Conservation (phyloP, 1,140 invertebrate species). For the Apis florea region DNA sequence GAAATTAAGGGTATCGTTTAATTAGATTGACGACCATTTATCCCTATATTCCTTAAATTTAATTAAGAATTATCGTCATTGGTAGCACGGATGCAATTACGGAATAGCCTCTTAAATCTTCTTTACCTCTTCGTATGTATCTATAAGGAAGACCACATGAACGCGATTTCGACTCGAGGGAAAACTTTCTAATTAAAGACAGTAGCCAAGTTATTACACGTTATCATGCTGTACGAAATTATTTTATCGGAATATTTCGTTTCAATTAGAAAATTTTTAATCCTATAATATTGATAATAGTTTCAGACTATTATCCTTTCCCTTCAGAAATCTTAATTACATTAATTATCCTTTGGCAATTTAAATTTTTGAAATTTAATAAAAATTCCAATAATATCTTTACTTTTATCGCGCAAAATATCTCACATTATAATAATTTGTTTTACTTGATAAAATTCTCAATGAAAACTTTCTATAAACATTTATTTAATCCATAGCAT, state of each 20-base stretch:
- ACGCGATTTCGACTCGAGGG: neutral
- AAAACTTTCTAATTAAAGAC: neutral
- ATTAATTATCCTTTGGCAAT: neutral
- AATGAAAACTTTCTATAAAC: too few relatives aligned
- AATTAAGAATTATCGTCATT: slow-evolving; percentile 10
- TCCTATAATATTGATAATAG: neutral
- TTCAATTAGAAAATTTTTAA: neutral
- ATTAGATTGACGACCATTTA: neutral
- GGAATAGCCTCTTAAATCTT: neutral
- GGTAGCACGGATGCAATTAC: neutral
- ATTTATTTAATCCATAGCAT: too few relatives aligned
- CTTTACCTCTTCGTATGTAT: neutral
- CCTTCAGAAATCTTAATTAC: neutral
- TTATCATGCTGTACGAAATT: neutral
- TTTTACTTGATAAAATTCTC: too few relatives aligned
- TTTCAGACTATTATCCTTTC: neutral
- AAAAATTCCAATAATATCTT: too few relatives aligned
- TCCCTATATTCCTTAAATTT: neutral
- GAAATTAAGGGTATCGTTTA: neutral
- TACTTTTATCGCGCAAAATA: too few relatives aligned
- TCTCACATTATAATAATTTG: too few relatives aligned
- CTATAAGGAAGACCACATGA: neutral
- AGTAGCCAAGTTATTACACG: neutral
- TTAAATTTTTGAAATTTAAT: too few relatives aligned
- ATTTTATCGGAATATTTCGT: neutral